Base-by-base conservation (phyloP, 2,797 vertebrate genomes). In the Danionella dracula region DNA sequence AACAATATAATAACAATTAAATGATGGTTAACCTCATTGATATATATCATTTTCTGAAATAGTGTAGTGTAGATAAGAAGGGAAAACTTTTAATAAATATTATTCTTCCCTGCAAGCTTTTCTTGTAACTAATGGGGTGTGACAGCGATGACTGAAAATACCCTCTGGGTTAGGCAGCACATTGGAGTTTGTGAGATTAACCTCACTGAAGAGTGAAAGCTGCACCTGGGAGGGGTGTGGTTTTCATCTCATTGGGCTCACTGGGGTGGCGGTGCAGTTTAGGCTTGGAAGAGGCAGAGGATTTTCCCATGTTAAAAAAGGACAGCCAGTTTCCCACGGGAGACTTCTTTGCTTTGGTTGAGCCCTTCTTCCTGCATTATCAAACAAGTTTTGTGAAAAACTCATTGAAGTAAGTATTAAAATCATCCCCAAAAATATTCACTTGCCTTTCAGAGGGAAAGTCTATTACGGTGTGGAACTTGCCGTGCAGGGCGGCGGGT, bases 271-370 rank as follows among this genome's bases (percentile, higher is more conserved):
- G 93, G 76, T 93, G 96, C 1, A 98, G 83, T 71, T 98, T 97
- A 60, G 94, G 91, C 35, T 97, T 97, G 59, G 92, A 90, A 63
- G 94, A 0, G n/a, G 87, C 86, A 53, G 90, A 86, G 2, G 95
- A 97, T 70, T 96, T 97, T 7, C 94, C 94, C 81, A 98, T 80
- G 81, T 93, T 95, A 85, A 99, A 99, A 82, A 98, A 99, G 20
- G 96, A 96, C 38, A 94, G 91, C 96, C 94, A 99, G 78, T 93
- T 97, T 71, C 95, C 96, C 46, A 96, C 95, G 0, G 96, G 96
- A 31, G 97, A 99, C 16, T 95, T 97, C 82, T 97, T 98, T 70
- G 91, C 86, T 83, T 95, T 98, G 68, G 77, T 87, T 51, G 92
- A 89, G 35, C 91, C 88, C 16, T 95, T 89, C 82, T 96, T 98